Conservation (phyloP, 2,113 vertebrate genomes). For the Thomomys bottae region DNA sequence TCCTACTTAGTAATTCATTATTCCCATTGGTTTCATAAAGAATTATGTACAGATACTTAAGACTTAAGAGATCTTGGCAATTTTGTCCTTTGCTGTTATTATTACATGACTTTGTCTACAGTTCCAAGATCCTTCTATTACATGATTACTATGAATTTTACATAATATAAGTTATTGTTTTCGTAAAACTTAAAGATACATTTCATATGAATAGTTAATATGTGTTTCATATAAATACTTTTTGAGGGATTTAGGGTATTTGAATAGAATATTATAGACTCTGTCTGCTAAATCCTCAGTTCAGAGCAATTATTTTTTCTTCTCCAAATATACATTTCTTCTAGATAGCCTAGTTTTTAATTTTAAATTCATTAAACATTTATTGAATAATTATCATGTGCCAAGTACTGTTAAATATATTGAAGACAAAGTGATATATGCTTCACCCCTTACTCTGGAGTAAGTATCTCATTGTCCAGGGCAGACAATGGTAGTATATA, state of each 20-base stretch:
- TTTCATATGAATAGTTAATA: constrained; percentile 2
- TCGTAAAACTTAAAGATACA: constrained; percentile 30
- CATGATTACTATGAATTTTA: constrained; percentile 51
- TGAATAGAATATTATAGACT: not conserved
- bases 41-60: constrained; percentile 26
- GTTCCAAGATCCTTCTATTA: not conserved
- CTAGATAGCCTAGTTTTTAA: constrained; percentile 4
- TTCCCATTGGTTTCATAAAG: constrained; percentile 26
- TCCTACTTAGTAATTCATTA: not conserved
- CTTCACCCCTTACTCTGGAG: not conserved
- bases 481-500: not conserved
- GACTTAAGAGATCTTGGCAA: not conserved
- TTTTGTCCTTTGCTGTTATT: constrained; percentile 49
- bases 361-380: constrained; percentile 26
- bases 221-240: not conserved
- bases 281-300: constrained; percentile 10
- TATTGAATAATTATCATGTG: constrained; percentile 31
- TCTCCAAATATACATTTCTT: not conserved
- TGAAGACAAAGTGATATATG: not conserved
- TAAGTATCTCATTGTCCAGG: not conserved
- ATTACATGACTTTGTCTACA: not conserved
- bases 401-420: not conserved
- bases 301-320: not conserved
- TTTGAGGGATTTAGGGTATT: constrained; percentile 20
- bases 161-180: constrained; percentile 41